Conservation (phyloP, 2,797 vertebrate genomes). For the Catostomus latipinnis region DNA sequence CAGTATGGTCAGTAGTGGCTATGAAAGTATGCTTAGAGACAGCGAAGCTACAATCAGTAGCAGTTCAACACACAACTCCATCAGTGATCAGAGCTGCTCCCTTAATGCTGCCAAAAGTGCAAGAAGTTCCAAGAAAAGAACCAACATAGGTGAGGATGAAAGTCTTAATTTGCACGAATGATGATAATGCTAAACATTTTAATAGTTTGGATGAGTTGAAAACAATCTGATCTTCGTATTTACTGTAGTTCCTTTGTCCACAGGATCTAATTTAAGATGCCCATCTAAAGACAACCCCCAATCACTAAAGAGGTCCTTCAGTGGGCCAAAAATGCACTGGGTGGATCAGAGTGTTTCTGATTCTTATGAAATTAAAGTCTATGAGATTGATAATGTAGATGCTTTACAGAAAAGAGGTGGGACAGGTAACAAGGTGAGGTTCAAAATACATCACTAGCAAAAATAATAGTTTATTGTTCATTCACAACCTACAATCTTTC, state of each 20-base stretch:
- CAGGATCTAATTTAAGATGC: constrained; percentile 73
- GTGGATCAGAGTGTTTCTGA: constrained; percentile 87
- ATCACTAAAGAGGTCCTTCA: constrained; percentile 81
- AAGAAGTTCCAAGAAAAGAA: constrained; percentile 85
- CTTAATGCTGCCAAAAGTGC: constrained; percentile 78
- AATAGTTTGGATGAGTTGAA: background rate
- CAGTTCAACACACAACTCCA: constrained; percentile 89
- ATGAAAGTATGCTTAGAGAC: constrained; percentile 94
- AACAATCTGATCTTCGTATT: background rate
- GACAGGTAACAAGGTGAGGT: constrained; percentile 82
- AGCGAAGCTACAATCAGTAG: constrained; percentile 91
- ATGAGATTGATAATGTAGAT: constrained; percentile 92
- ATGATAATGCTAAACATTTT: background rate
- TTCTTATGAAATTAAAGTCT: constrained; percentile 94
- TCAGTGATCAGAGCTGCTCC: constrained; percentile 89
- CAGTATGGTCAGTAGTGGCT: constrained; percentile 94
- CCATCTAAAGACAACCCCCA: constrained; percentile 82
- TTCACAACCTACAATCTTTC: too few relatives aligned
- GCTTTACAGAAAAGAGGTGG: constrained; percentile 88
- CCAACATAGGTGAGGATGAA: constrained; percentile 81
- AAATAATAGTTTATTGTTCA: background rate
- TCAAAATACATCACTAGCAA: constrained; percentile 30
- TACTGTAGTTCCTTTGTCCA: constrained; percentile 32
- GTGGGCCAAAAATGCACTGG: constrained; percentile 83
- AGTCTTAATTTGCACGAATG: background rate